Evolutionary conservation across 2,113 vertebrate genomes (phyloP), one percentile per base, ranked within the genome.

Genomic region (Tauraco erythrolophus): DNA sequence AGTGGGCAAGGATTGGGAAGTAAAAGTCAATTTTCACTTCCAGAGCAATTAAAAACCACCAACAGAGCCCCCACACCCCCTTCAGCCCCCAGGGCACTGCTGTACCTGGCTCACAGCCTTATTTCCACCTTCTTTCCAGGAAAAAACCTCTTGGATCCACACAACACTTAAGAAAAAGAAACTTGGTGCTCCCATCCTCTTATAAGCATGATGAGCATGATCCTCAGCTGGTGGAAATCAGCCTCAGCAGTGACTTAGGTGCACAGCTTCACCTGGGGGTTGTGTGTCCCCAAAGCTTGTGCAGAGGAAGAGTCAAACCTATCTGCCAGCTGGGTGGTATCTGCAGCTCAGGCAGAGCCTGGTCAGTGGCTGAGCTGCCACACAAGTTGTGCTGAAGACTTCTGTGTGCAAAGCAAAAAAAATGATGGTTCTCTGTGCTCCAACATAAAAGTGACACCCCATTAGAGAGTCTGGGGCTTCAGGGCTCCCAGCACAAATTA

Each of bases 101-200:
- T 23, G 4, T 48, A 64, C 84, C 72, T 75, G 37, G 3, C 39
- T 84, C 45, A 31, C 3, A 41, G 39, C 7, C 9, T 30, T 8
- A 17, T 2, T 80, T 43, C 37, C 9, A 19, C 18, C 46, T 56
- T n/a, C 25, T 39, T 69, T 11, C 56, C 33, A 70, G n/a, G 19
- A 50, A 41, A 15, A 61, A 70, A 6, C 11, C 25, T 65, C 69
- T 41, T 35, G 9, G 16, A 17, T 28, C 1, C n/a, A 30, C 10
- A 22, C 1, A 7, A 3, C 0, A 0, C n/a, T 28, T 9, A 58
- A 54, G 3, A 7, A 37, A 16, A 2, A 1, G 6, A 30, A 17
- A 0, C 0, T 2, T 2, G 0, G 0, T 66, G 6, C 4, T 14
- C 15, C 10, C 45, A n/a, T 35, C 25, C 35, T 56, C 41, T 51